A percentile compares a stretch with the other conserved stretches of the same genome.
These are phyloP conservation scores for Lasioglossum oenotherae DNA, from an alignment of 2,888 invertebrate genomes.

Conservation along the genomic window DNA sequence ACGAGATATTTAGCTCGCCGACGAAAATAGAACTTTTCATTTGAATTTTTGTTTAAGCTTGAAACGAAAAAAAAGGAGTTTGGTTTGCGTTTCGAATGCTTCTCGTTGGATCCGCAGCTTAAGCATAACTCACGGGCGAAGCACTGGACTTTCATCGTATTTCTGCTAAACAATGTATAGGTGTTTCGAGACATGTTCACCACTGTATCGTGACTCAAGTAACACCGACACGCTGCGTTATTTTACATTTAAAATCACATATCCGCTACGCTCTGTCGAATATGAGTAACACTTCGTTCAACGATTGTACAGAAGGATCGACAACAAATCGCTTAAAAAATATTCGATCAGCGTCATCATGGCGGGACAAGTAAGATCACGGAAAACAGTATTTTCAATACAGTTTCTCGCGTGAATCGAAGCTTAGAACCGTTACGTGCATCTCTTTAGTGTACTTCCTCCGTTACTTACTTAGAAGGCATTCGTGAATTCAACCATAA, in stretches of 20 bases:
- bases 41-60: background rate
- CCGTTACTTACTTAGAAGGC: slow-evolving; percentile 16
- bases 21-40: background rate
- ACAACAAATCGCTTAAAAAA: slow-evolving; percentile 43
- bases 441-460: background rate
- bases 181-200: background rate
- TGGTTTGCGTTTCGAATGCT: background rate
- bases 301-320: slow-evolving; percentile 27
- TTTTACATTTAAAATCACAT: slow-evolving; percentile 58
- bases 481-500: slow-evolving; percentile 27
- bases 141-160: slow-evolving; percentile 5
- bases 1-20: background rate
- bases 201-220: slow-evolving; percentile 9
- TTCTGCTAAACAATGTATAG: background rate
- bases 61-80: background rate
- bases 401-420: slow-evolving; percentile 45
- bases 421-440: slow-evolving; percentile 27
- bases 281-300: slow-evolving; percentile 47
- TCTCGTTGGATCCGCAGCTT: background rate
- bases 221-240: slow-evolving; percentile 21
- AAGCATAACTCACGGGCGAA: background rate
- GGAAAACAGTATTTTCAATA: slow-evolving; percentile 37
- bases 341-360: slow-evolving; percentile 29
- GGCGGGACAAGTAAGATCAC: slow-evolving; percentile 13
- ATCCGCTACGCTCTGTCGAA: slow-evolving; percentile 41